phyloP scores from a whole-genome alignment of 2,797 vertebrate species.

The Echiichthys vipera region DNA sequence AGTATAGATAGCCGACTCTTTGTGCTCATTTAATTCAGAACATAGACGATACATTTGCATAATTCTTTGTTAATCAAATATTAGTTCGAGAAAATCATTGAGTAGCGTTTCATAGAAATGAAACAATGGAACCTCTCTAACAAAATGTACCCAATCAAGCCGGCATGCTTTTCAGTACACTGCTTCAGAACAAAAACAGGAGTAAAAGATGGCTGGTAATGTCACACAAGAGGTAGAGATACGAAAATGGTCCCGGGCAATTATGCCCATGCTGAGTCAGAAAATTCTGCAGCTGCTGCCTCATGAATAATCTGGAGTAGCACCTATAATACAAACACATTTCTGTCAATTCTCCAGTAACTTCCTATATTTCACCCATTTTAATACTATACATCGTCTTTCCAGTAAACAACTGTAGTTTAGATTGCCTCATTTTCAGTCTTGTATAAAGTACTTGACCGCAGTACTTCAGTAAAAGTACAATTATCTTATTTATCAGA shows the following conservation, averaged over 20 bases:
- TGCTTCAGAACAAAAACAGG: slow-evolving; percentile 56
- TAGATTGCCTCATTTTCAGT: not conserved
- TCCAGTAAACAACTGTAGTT: not conserved
- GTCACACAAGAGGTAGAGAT: slow-evolving; percentile 74
- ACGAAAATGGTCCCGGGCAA: slow-evolving; percentile 72
- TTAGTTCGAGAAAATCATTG: slow-evolving; percentile 42
- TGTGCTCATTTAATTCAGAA: not conserved
- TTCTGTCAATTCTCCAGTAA: slow-evolving; percentile 6
- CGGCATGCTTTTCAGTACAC: slow-evolving; percentile 34
- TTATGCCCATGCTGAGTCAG: slow-evolving; percentile 69
- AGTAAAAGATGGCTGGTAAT: slow-evolving; percentile 63
- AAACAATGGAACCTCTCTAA: slow-evolving; percentile 63
- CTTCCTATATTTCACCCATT: not conserved
- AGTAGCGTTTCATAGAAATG: slow-evolving; percentile 49
- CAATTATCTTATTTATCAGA: no score
- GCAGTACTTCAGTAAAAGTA: no score
- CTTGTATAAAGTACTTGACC: no score
- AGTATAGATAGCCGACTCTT: not conserved
- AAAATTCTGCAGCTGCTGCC: slow-evolving; percentile 68
- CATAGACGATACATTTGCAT: not conserved
- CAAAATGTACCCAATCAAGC: slow-evolving; percentile 52
- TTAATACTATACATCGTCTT: not conserved
- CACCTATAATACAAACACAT: slow-evolving; percentile 31
- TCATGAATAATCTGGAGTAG: slow-evolving; percentile 53
- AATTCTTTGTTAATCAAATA: slow-evolving; percentile 39